Percentiles rank a stretch among this genome's conserved stretches.
Evolutionary conservation across 2,888 invertebrate species (phyloP).

Genomic region (Tinea trinotella): DNA sequence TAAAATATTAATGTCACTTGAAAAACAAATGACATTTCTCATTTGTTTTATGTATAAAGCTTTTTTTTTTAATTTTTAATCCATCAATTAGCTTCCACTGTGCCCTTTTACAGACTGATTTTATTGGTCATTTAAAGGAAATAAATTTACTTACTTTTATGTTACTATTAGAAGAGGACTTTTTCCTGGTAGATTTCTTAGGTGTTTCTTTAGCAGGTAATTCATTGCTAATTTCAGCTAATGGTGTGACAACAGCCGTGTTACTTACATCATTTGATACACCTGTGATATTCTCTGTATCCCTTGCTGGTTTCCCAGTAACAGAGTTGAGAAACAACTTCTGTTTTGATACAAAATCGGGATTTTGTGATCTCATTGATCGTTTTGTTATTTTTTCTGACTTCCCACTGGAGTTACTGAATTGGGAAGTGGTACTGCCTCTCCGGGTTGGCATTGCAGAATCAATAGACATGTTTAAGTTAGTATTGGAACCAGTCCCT

Average conservation of each 20-base stretch:
- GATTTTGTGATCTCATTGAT: constrained; percentile 76
- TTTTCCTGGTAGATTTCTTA: not conserved
- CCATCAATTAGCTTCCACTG: not conserved
- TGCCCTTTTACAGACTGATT: not conserved
- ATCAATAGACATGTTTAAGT: constrained; percentile 49
- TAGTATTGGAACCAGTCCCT: constrained; percentile 48
- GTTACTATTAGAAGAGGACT: not conserved
- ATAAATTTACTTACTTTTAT: not conserved
- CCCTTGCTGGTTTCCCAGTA: constrained; percentile 36
- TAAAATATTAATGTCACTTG: too few relatives aligned
- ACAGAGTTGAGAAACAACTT: constrained; percentile 73
- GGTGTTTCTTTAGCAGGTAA: not conserved
- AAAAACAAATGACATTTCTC: not conserved
- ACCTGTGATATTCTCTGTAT: constrained; percentile 4
- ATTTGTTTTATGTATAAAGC: not conserved
- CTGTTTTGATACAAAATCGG: constrained; percentile 75
- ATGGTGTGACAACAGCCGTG: not conserved
- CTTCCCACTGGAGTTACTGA: constrained; percentile 51
- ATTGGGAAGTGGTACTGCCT: constrained; percentile 46
- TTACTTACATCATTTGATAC: constrained; percentile 28
- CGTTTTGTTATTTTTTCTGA: constrained; percentile 50
- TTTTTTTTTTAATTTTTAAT: not conserved
- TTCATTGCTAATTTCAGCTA: not conserved
- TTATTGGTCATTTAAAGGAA: too few relatives aligned
- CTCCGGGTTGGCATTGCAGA: constrained; percentile 44